Conservation (phyloP, 2,113 vertebrate genomes). For the Platichthys flesus region DNA sequence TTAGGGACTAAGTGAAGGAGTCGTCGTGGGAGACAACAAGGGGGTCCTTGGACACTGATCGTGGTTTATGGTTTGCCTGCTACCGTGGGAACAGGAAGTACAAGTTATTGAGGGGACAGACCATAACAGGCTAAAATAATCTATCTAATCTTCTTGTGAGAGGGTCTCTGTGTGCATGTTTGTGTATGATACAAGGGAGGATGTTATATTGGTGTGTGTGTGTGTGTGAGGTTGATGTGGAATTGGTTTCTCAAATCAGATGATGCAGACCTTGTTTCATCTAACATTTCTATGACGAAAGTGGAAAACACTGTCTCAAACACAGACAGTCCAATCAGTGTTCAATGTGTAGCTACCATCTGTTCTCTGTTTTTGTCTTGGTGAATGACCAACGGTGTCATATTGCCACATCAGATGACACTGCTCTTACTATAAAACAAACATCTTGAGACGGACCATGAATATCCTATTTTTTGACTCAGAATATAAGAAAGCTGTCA, state of each 20-base stretch:
- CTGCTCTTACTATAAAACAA: neutral
- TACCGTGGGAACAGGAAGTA: conserved; percentile 81
- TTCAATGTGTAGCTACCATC: conserved; percentile 6
- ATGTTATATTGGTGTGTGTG: conserved; percentile 18
- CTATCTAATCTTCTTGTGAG: conserved; percentile 64
- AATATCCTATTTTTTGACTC: no score
- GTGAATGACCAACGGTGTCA: neutral
- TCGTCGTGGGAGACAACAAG: conserved; percentile 48
- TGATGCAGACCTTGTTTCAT: conserved; percentile 11
- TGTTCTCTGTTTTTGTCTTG: neutral
- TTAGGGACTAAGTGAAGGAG: conserved; percentile 33
- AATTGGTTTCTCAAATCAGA: conserved; percentile 5
- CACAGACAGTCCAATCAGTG: conserved; percentile 14
- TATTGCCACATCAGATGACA: neutral
- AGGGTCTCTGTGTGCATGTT: conserved; percentile 26
- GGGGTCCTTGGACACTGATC: conserved; percentile 44
- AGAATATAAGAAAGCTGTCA: neutral
- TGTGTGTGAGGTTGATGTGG: neutral
- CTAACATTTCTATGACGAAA: conserved; percentile 7
- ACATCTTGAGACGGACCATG: neutral
- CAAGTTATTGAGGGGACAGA: conserved; percentile 67
- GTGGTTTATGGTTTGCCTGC: conserved; percentile 45
- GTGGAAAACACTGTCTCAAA: conserved; percentile 20
- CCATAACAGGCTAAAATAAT: conserved; percentile 71
- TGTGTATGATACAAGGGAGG: conserved; percentile 11